Evolutionary conservation across 2,888 invertebrate genomes (phyloP).

Genomic region (Acanthosepion pharaonis): DNA sequence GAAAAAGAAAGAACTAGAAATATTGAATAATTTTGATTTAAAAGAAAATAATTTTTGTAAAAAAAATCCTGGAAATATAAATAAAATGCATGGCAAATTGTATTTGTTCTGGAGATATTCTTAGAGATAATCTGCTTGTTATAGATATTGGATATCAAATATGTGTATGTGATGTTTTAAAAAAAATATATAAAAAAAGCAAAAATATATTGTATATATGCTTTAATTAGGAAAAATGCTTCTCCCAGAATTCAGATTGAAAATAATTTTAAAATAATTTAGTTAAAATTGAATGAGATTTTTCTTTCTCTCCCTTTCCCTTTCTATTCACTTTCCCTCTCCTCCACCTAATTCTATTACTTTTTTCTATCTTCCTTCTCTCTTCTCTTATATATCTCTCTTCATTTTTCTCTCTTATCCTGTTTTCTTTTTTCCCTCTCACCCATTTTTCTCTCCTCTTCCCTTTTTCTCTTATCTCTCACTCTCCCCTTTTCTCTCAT

Average conservation of each 20-base stretch:
- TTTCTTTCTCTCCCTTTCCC: not conserved
- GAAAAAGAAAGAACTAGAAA: not conserved
- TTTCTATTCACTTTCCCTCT: not conserved
- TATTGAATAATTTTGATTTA: not conserved
- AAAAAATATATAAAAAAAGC: too few relatives aligned
- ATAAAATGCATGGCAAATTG: not conserved
- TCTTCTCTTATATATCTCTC: not conserved
- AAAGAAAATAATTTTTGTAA: not conserved
- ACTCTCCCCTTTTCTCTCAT: not conserved
- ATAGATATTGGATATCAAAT: not conserved
- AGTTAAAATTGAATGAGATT: not conserved
- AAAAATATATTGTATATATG: too few relatives aligned
- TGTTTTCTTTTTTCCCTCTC: too few relatives aligned
- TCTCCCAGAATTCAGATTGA: not conserved
- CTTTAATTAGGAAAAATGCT: too few relatives aligned
- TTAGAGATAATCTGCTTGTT: conserved; percentile 4
- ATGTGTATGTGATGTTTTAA: not conserved
- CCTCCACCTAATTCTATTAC: not conserved
- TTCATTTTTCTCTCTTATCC: not conserved
- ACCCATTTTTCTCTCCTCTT: not conserved
- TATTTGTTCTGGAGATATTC: not conserved
- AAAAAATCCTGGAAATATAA: not conserved
- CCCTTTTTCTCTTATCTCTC: not conserved
- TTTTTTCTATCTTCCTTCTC: too few relatives aligned
- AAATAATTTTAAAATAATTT: not conserved